Evolutionary conservation across 2,797 vertebrate genomes (phyloP).

Genomic region (Melanotaenia trifasciata): DNA sequence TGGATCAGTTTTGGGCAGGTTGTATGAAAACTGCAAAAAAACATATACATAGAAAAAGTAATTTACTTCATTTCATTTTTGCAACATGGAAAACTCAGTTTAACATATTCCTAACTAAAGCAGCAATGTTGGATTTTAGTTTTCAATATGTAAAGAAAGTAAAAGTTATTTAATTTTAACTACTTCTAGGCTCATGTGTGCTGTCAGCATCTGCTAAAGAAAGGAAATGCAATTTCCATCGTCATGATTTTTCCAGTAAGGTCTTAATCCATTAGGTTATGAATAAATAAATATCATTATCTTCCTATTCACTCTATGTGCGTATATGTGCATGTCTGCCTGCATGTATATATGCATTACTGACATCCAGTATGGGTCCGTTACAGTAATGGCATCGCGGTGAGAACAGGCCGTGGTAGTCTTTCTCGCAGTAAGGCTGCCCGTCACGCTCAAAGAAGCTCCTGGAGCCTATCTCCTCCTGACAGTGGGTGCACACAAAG

Average conservation of each 20-base stretch:
- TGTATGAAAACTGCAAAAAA: background rate
- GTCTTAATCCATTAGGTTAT: constrained; percentile 62
- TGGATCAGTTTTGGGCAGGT: background rate
- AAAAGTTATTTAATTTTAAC: constrained; percentile 2
- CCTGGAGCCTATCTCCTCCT: constrained; percentile 95
- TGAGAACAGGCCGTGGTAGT: constrained; percentile 95
- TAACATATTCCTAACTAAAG: background rate
- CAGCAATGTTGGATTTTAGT: background rate
- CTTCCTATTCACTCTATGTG: constrained; percentile 6
- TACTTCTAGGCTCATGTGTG: constrained; percentile 1
- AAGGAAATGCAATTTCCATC: constrained; percentile 33
- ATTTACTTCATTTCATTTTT: background rate
- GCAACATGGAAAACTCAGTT: background rate
- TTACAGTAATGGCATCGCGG: constrained; percentile 96
- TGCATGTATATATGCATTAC: constrained; percentile 59
- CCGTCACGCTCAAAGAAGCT: constrained; percentile 97
- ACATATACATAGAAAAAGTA: background rate
- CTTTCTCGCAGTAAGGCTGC: constrained; percentile 94
- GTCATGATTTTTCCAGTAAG: constrained; percentile 52
- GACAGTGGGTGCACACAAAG: constrained; percentile 97
- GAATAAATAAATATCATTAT: constrained; percentile 71
- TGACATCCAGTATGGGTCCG: constrained; percentile 94
- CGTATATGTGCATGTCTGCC: constrained; percentile 14
- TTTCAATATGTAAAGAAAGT: background rate
- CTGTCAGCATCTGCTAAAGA: constrained; percentile 16